A percentile compares a stretch with the other conserved stretches of the same genome.
Conservation (phyloP, 2,113 vertebrate species). For the Oriolus oriolus region DNA sequence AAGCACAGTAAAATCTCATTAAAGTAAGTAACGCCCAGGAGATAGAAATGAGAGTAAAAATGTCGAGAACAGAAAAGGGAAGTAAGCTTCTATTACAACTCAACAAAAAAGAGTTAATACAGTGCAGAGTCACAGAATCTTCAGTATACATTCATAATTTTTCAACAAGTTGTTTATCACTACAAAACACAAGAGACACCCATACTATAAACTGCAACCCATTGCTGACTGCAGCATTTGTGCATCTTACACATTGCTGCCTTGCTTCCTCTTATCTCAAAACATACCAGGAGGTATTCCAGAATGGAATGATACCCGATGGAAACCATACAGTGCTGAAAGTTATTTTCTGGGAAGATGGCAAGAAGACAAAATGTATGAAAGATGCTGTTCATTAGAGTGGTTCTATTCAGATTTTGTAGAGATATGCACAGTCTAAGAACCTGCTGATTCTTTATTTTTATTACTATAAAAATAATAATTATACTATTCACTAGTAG, state of each 20-base stretch:
- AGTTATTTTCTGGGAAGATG: neutral
- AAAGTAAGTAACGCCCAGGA: neutral
- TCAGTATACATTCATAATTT: neutral
- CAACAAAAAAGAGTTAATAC: neutral
- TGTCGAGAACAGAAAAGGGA: neutral
- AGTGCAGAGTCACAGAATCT: neutral
- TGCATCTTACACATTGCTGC: neutral
- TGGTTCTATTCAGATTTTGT: neutral
- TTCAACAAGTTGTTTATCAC: neutral
- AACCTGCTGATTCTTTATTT: neutral
- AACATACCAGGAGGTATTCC: neutral
- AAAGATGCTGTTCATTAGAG: neutral
- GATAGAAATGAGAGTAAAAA: neutral
- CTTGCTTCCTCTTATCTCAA: neutral
- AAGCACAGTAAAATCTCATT: neutral
- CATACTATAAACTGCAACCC: neutral
- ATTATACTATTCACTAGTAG: neutral
- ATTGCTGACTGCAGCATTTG: neutral
- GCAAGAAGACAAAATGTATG: neutral
- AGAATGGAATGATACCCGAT: rapidly evolving
- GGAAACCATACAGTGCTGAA: neutral
- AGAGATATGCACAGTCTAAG: neutral
- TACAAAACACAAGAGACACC: neutral
- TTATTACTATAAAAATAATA: neutral
- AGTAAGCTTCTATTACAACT: neutral